Base-by-base conservation (phyloP, 37 sponge, comb jelly and placozoan species). In the Halichondria panicea region DNA sequence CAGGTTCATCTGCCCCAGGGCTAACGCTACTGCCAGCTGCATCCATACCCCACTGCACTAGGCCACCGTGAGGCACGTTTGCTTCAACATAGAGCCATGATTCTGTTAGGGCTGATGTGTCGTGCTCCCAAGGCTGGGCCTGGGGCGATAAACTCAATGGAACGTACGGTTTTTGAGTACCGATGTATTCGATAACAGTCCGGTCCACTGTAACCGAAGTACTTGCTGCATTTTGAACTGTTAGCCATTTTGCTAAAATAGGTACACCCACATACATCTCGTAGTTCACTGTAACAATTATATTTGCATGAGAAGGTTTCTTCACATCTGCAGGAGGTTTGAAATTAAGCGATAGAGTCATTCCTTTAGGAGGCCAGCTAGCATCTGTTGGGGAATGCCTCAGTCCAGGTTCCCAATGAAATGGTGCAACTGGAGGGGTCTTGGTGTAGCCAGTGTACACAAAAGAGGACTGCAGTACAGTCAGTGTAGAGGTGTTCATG, bases 261-360 rank as follows among this genome's bases (percentile, higher is more conserved):
- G 87, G 87, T 8, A 86, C 60, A 32, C 87, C 87, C 4, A 63
- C 68, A 45, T 86, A 86, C 75, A 86, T 61, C 68, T 86, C 87
- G 55, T 86, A 86, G 63, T 81, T 67, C 33, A 86, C 68, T 11
- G 30, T 55, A 7, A 86, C 56, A 0, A 21, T n/a, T 0, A 86
- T 61, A 34, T 57, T 18, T 19, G 41, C 34, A 41, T 79, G 87
- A 8, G 55, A 27, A 27, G 74, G 87, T 45, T 31, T 33, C 7
- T 46, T 52, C 13, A 75, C 87, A 1, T 15, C 12, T 0, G 66
- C 35, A 0, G 87, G 87, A 12, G 87, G 40, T 30, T 30, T 19
- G 33, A 86, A 79, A 11, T 48, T 34, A 27, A 86, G 59, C 19
- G 54, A 13, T 34, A 86, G 79, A 27, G 52, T 67, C 1, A 80